Evolutionary conservation across 2,888 invertebrate genomes (phyloP).

Genomic region (Sisyra terminalis): DNA sequence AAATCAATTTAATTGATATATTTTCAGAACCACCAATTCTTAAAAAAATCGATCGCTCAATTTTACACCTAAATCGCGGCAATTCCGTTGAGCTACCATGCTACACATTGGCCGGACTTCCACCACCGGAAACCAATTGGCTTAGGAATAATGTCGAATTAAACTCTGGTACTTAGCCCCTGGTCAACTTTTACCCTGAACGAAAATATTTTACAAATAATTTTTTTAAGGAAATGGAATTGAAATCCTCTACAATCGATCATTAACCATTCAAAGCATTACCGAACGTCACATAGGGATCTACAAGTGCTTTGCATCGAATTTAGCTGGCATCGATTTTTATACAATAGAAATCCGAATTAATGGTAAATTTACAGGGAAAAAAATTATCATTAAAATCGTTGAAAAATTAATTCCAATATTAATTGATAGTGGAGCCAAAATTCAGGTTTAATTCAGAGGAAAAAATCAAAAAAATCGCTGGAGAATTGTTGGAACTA

Average conservation of each 20-base stretch:
- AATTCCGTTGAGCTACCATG: not conserved
- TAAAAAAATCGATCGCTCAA: not conserved
- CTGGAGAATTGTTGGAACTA: slow-evolving; percentile 21
- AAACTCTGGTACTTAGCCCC: slow-evolving; percentile 1
- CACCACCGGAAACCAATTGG: slow-evolving; percentile 42
- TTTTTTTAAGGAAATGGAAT: not conserved
- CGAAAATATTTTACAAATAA: too few relatives aligned
- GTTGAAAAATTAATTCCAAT: not conserved
- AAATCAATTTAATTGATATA: too few relatives aligned
- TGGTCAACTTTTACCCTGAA: too few relatives aligned
- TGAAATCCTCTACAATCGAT: slow-evolving; percentile 5
- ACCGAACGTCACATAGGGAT: slow-evolving; percentile 18
- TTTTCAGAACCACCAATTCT: slow-evolving; percentile 4
- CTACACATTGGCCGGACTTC: slow-evolving; percentile 36
- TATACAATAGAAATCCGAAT: slow-evolving; percentile 22
- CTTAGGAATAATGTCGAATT: slow-evolving; percentile 22
- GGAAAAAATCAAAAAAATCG: slow-evolving; percentile 8
- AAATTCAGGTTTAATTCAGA: slow-evolving; percentile 3
- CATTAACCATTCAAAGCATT: slow-evolving; percentile 10
- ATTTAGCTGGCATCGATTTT: slow-evolving; percentile 24
- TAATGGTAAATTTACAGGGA: slow-evolving; percentile 20
- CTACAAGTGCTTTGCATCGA: slow-evolving; percentile 27
- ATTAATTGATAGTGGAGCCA: slow-evolving; percentile 9
- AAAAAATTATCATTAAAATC: too few relatives aligned
- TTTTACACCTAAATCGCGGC: not conserved